Evolutionary conservation across 2,797 vertebrate genomes (phyloP), one percentile per base, ranked within the genome.

Genomic region (Spondyliosoma cantharus): DNA sequence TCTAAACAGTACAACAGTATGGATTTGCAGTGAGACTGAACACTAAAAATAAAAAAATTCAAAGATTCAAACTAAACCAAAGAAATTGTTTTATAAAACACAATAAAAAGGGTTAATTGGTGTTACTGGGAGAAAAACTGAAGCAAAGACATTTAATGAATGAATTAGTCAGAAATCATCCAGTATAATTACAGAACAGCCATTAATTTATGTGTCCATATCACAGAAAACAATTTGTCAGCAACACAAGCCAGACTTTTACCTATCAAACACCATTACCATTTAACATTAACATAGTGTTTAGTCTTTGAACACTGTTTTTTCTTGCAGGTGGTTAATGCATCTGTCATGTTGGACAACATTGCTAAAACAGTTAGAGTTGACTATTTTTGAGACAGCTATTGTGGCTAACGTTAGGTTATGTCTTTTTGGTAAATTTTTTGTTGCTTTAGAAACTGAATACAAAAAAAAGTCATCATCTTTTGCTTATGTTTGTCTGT

Each of bases 141-240:
- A 62, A 46, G 29, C 3, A 6, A 13, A 29, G 12, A 49, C 19
- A 60, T 67, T 61, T 71, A 17, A n/a, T 45, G 17, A 50, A 73
- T 27, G 6, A n/a, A 52, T 74, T 37, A 70, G 24, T 82, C 14
- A 52, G 3, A 62, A 32, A 27, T 6, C 42, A 3, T 3, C 45
- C 29, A 14, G 29, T 45, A 2, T 53, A 43, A 67, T 64, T 54
- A 63, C 37, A 69, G 7, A 2, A 24, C 64, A 65, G 16, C n/a
- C 25, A 45, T 63, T 68, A 45, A 63, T 62, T 46, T 58, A 54
- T 69, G 3, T 50, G 67, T 4, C 54, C 59, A 48, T 32, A 63
- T 53, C 53, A 75, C n/a, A 62, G 4, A 22, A 48, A 25, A 4
- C 19, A 22, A 49, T 15, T 20, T 1, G 8, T 37, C 37, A 11